A percentile compares a stretch with the other conserved stretches of the same genome.
Evolutionary conservation across 2,888 invertebrate genomes (phyloP).

Genomic region (Gisinianus flammeolus): DNA sequence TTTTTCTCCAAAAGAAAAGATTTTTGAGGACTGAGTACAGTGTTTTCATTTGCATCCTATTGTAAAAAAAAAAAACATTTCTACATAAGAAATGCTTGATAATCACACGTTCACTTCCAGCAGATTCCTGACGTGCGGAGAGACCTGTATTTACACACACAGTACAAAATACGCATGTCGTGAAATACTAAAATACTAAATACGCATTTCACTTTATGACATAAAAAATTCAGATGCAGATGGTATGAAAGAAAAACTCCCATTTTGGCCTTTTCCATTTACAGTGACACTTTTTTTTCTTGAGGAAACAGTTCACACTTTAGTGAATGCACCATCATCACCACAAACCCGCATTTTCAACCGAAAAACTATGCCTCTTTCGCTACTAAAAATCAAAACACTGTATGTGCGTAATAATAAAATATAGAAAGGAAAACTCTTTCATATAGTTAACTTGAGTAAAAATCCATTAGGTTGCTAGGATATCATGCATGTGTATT

Average conservation of each 20-base stretch:
- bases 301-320: background rate
- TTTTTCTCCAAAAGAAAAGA: background rate
- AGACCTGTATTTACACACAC: too few species aligned
- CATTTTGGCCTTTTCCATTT: background rate
- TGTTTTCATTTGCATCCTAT: background rate
- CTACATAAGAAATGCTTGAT: background rate
- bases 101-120: background rate
- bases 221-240: background rate
- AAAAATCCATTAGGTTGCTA: too few species aligned
- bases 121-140: too few species aligned
- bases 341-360: slow-evolving; percentile 4
- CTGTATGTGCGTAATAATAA: too few species aligned
- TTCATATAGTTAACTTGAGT: too few species aligned
- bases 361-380: too few species aligned
- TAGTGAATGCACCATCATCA: background rate
- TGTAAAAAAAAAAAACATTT: background rate
- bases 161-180: too few species aligned
- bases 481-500: too few species aligned
- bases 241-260: background rate
- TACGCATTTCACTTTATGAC: background rate
- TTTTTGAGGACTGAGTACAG: too few species aligned
- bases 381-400: too few species aligned
- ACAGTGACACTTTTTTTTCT: background rate
- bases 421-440: too few species aligned
- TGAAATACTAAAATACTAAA: background rate